Conservation (phyloP, 2,797 vertebrate genomes). For the Aratinga solstitialis region DNA sequence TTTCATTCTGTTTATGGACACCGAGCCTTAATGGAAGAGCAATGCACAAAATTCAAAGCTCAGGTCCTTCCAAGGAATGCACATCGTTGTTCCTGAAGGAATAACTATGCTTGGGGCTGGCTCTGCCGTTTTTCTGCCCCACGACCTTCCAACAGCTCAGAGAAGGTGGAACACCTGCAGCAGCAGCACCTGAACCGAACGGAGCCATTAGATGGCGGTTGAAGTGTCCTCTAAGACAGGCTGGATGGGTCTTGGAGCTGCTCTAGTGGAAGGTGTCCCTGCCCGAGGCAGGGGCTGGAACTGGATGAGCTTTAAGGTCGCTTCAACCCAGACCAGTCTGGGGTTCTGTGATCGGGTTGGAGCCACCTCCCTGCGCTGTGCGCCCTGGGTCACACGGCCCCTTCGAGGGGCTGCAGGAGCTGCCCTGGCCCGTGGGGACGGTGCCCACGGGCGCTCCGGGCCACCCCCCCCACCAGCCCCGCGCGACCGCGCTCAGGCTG, state of each 20-base stretch:
- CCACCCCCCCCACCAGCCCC: no score
- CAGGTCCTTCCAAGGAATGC: fast-evolving
- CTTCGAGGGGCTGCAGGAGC: no score
- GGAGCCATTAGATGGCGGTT: background rate
- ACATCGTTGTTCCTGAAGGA: background rate
- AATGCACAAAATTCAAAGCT: background rate
- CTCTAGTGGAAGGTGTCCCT: background rate
- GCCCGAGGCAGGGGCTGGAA: background rate
- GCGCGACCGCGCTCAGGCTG: no score
- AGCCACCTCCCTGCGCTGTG: background rate
- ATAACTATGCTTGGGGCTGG: background rate
- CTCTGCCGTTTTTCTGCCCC: background rate
- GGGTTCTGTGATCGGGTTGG: no score
- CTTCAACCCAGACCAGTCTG: background rate
- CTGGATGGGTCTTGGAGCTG: background rate
- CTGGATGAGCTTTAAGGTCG: background rate
- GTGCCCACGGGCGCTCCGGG: no score
- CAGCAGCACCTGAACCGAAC: background rate
- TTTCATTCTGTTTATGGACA: background rate
- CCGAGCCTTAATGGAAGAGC: background rate
- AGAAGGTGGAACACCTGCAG: background rate
- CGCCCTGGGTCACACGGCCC: background rate
- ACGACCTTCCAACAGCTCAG: background rate
- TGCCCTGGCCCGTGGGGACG: no score
- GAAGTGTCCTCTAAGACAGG: background rate